These are phyloP conservation scores for Pterocles orientalis DNA, from an alignment of 2,113 vertebrate genomes.

Conservation along the genomic window DNA sequence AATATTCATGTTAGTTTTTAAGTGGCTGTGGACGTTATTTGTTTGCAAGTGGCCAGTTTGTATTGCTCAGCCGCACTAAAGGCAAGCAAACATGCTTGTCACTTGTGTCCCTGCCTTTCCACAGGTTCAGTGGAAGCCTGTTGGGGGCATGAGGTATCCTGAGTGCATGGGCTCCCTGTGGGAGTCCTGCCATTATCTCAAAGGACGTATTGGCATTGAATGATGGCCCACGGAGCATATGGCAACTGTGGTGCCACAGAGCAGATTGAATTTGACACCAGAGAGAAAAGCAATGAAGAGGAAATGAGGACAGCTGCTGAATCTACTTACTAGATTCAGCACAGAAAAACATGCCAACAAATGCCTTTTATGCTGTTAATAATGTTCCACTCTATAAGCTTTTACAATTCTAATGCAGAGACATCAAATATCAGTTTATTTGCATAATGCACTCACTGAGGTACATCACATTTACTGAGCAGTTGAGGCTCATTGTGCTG, in stretches of 20 bases:
- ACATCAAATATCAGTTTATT: neutral
- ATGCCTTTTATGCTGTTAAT: neutral
- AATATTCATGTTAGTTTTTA: neutral
- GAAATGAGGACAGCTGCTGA: neutral
- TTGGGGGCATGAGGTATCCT: fast-evolving
- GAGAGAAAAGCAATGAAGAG: neutral
- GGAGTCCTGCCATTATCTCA: neutral
- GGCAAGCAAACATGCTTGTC: neutral
- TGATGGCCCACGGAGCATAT: neutral
- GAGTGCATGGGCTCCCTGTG: neutral
- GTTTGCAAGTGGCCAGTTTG: neutral
- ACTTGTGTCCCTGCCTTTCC: neutral
- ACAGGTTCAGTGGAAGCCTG: neutral
- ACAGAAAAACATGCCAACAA: neutral
- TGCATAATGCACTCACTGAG: neutral
- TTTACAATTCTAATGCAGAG: neutral
- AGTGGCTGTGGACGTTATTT: neutral
- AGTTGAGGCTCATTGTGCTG: neutral
- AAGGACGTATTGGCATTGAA: neutral
- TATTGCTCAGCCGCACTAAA: fast-evolving
- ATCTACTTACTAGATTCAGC: neutral
- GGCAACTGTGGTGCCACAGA: neutral
- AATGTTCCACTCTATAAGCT: neutral
- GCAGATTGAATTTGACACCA: neutral
- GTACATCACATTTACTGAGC: neutral